Evolutionary conservation across 2,113 vertebrate genomes (phyloP), one percentile per base, ranked within the genome.

Genomic region (Chloropsis cyanopogon): DNA sequence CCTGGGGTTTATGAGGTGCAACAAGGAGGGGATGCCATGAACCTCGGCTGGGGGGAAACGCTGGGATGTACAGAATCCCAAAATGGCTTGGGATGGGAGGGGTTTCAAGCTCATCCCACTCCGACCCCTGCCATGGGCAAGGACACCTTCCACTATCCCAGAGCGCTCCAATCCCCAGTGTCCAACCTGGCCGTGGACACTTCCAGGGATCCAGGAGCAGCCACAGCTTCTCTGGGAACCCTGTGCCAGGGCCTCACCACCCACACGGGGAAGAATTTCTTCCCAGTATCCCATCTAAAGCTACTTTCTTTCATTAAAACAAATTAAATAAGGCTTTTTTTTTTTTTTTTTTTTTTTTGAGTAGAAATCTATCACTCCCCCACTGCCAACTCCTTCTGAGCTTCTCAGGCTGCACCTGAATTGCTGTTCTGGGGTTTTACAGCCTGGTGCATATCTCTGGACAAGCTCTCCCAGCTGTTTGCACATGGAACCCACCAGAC

Each of bases 111-210:
- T 25, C 29, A 53, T 15, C n/a, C 12, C 5, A 9, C 53, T 1
- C 53, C 24, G 37, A 1, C 2, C 18, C 22, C 2, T 65, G 31
- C 26, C 26, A 28, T 16, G 42, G 28, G 31, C 35, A 64, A 4
- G 31, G 8, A 24, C 42, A 52, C 13, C 24, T 76, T 6, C 21
- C n/a, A 41, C 13, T 25, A 1, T 3, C 33, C 33, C 69, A 75
- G 23, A n/a, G 0, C 41, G 39, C 53, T 68, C 39, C 78, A 24
- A 89, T 8, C 20, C 12, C 8, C 0, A 0, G n/a, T n/a, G n/a
- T 44, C 28, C 53, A 76, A 0, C 24, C n/a, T 35, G 39, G n/a
- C 9, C 61, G 68, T 12, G 61, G 11, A 6, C 39, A 61, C 9
- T 31, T 0, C 29, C 39, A 47, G 16, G 29, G 46, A 59, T 46